These are phyloP conservation scores for Drosophila mettleri DNA, from an alignment of 2,888 invertebrate species.

Conservation along the genomic window DNA sequence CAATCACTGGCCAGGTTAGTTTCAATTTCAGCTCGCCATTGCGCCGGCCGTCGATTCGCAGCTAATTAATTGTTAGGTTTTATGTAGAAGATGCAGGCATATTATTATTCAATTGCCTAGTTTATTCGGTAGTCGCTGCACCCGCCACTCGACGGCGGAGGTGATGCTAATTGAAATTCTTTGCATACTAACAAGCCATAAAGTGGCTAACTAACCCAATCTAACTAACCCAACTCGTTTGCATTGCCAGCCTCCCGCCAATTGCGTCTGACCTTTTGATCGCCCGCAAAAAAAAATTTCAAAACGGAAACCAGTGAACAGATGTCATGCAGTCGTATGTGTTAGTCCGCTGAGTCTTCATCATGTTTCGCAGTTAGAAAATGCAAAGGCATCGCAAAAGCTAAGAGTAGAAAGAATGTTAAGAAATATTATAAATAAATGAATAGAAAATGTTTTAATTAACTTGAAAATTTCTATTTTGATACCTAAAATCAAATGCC, in stretches of 20 bases:
- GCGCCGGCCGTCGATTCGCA: constrained; percentile 2
- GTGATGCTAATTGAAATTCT: constrained; percentile 51
- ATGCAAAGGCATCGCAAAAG: neutral
- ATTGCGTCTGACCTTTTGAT: constrained; percentile 61
- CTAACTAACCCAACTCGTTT: constrained; percentile 55
- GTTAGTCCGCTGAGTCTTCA: constrained; percentile 6
- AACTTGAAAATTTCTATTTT: no score
- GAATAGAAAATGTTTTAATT: neutral
- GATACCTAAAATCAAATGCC: neutral
- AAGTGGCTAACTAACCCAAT: constrained; percentile 38
- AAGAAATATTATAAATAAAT: neutral
- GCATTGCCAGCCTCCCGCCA: constrained; percentile 24
- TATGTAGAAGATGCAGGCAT: constrained; percentile 51
- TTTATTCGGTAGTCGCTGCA: constrained; percentile 40
- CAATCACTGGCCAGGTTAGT: constrained; percentile 61
- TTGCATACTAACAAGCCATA: constrained; percentile 74
- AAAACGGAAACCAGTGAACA: constrained; percentile 21
- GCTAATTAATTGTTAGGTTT: constrained; percentile 54
- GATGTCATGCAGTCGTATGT: constrained; percentile 12
- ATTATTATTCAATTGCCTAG: constrained; percentile 52
- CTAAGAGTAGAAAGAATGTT: neutral
- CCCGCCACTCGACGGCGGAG: constrained; percentile 16
- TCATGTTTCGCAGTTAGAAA: neutral
- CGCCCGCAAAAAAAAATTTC: constrained; percentile 14
- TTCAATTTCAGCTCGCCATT: constrained; percentile 22